Percentiles rank a stretch among this genome's conserved stretches.
Evolutionary conservation across 37 sponge, comb jelly and placozoan species (phyloP).

Genomic region (Chondrosia reniformis): DNA sequence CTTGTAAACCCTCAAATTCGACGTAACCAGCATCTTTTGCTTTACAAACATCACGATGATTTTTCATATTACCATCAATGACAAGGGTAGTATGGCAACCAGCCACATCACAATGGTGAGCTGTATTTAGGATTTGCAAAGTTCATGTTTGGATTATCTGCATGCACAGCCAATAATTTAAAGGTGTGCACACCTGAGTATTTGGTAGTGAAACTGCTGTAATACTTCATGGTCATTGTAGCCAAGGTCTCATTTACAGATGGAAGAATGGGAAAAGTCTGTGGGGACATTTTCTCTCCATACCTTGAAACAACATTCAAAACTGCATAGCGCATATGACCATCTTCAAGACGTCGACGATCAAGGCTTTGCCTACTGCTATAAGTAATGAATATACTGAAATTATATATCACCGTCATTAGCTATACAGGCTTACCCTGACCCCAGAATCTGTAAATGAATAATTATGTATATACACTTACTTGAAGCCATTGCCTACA

Average conservation of each 20-base stretch:
- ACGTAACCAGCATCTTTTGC: slow-evolving; percentile 1
- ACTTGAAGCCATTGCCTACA: too few relatives aligned
- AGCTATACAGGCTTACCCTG: too few relatives aligned
- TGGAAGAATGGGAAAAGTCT: not conserved
- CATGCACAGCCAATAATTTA: too few relatives aligned
- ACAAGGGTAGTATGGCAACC: not conserved
- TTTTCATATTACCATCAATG: not conserved
- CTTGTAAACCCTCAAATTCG: not conserved
- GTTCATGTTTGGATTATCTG: too few relatives aligned
- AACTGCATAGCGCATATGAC: slow-evolving; percentile 26
- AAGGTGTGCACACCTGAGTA: not conserved
- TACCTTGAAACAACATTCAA: not conserved
- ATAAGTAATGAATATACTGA: not conserved
- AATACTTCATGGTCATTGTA: not conserved
- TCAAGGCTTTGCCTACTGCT: slow-evolving; percentile 11
- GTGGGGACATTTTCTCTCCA: not conserved
- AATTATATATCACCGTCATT: not conserved
- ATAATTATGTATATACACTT: too few relatives aligned
- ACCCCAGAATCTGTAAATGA: too few relatives aligned
- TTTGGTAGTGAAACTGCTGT: not conserved
- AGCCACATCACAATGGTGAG: not conserved
- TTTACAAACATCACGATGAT: not conserved
- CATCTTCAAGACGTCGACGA: slow-evolving; percentile 39
- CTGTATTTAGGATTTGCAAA: too few relatives aligned
- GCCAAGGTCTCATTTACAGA: not conserved